Evolutionary conservation across 2,113 vertebrate species (phyloP), one percentile per base, ranked within the genome.

Genomic region (Proterorhinus semilunaris): DNA sequence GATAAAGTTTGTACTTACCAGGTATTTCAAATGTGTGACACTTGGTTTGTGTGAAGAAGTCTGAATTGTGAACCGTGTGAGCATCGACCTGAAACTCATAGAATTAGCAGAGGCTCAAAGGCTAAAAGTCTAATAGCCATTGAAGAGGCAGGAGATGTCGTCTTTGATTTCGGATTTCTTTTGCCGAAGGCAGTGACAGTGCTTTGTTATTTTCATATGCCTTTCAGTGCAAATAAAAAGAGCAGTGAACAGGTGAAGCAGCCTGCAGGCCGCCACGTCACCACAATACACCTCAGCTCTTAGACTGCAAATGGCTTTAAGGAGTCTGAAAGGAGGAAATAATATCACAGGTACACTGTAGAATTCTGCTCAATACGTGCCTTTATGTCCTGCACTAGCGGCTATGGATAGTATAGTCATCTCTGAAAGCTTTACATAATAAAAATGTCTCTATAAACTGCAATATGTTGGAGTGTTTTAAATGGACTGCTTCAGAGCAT

Each of bases 231-330:
- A 69, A 55, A 77, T 64, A 53, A 73, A 71, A 73, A 71, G 68
- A 69, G 57, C 17, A 57, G 78, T 80, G 72, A 75, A 77, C 67
- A 68, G 71, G 82, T 80, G 62, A 58, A 55, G 71, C 68, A 69
- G 58, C 68, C 81, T 15, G 55, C 76, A 65, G 73, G 49, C 68
- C 62, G 54, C 46, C 69, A 55, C 73, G 59, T 76, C 66, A 66
- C 58, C 65, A 43, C 54, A 44, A 74, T 76, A 74, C 65, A 68
- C 21, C 43, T 17, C 53, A 17, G 51, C 51, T 69, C 61, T 10
- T 42, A 43, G 16, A 61, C 6, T 45, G 61, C 54, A 65, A 62
- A 73, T 44, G 17, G 55, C 36, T 72, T 12, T 51, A 58, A 53
- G 10, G 16, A 53, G 17, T 50, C 49, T 55, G 12, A 54, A 45